Evolutionary conservation across 2,888 invertebrate genomes (phyloP), one percentile per base, ranked within the genome.

Genomic region (Tillus elongatus): DNA sequence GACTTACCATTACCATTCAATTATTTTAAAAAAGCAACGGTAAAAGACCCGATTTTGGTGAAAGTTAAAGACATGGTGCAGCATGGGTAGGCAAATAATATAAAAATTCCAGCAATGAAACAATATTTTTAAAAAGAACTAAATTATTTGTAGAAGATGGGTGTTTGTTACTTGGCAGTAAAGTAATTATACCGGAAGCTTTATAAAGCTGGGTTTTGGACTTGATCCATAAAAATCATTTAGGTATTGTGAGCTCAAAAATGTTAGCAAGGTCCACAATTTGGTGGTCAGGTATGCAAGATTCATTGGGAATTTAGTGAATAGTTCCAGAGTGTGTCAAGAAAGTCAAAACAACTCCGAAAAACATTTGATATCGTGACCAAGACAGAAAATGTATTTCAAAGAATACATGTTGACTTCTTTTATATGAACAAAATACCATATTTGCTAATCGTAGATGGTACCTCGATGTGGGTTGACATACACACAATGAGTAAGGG

Each of bases 211-310:
- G n/a, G 8, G 8, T 30, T 3, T 3, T 30, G 8, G 13, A 6
- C n/a, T 13, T 30, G 3, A 11, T 30, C 3, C 30, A 30, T 30
- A 13, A 30, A 6, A 13, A n/a, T 3, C 30, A 30, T 13, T 3
- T 6, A 30, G 30, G 30, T 3, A 30, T 30, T 12, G 30, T 30
- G n/a, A 2, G 30, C 2, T 12, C 30, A 30, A 30, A 30, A 30
- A 3, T 30, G 4, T 6, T 30, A 6, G 30, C 30, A 3, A 10
- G 30, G n/a, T 2, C 12, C 11, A 30, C 2, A n/a, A n/a, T 30
- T 3, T 30, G 30, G 30, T 30, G 30, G 30, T 13, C 30, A 19
- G 24, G 24, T n/a, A 19, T 19, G 24, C 6, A 19, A 8, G 24
- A 19, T 19, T 8, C 24, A 19, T 19, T 19, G 24, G 6, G 24